These are phyloP conservation scores for Limnephilus marmoratus DNA, from an alignment of 2,888 invertebrate genomes.

Conservation along the genomic window DNA sequence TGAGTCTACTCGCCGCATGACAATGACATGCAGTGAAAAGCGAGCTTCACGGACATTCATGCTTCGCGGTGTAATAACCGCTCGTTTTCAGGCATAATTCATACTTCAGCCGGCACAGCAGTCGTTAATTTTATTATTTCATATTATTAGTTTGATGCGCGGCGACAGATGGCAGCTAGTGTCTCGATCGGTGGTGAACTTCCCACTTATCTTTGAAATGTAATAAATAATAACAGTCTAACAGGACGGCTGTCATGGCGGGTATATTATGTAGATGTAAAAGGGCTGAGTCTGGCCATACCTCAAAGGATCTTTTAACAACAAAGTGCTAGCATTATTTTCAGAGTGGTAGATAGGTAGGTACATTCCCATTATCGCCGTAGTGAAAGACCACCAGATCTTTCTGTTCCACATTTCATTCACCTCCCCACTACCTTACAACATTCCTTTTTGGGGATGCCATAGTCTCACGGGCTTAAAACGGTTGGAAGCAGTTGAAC, in stretches of 20 bases:
- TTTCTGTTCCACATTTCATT: too few species aligned
- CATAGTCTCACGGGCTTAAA: too few species aligned
- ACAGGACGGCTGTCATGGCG: not conserved
- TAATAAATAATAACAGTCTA: not conserved
- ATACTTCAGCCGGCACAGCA: not conserved
- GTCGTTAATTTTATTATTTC: not conserved
- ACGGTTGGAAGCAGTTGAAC: too few species aligned
- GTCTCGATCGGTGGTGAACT: not conserved
- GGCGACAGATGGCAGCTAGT: conserved; percentile 17
- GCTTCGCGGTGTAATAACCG: conserved; percentile 8
- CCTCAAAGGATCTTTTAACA: not conserved
- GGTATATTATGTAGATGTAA: not conserved
- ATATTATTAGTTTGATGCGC: not conserved
- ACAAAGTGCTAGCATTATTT: too few species aligned
- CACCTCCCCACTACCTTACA: too few species aligned
- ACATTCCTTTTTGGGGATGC: too few species aligned
- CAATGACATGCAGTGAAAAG: not conserved
- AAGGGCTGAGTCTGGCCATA: not conserved
- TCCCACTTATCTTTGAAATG: not conserved
- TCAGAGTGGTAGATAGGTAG: too few species aligned
- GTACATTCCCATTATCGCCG: too few species aligned
- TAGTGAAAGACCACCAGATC: too few species aligned
- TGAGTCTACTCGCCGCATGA: not conserved
- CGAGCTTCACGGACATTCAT: not conserved
- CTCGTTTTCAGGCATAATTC: not conserved